phyloP scores from a whole-genome alignment of 2,888 invertebrate species.

The Chloroclystis v-ata region DNA sequence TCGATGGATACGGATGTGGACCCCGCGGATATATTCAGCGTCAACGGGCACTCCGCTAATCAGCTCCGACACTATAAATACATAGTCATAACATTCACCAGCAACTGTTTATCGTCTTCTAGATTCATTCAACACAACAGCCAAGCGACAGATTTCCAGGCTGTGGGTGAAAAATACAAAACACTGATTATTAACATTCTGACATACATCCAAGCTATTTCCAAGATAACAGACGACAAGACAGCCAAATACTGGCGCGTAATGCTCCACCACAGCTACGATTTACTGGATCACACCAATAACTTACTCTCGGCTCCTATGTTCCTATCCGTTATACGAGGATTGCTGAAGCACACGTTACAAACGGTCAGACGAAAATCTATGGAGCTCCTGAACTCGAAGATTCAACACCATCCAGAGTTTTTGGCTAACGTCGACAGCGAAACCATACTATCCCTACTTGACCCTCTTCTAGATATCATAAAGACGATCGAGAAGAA shows the following conservation, averaged over 20 bases:
- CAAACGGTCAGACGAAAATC: constrained; percentile 86
- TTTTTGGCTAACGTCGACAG: constrained; percentile 77
- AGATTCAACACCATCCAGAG: constrained; percentile 83
- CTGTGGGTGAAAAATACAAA: constrained; percentile 82
- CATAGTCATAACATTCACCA: constrained; percentile 84
- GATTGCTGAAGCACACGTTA: constrained; percentile 84
- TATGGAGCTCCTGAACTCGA: constrained; percentile 90
- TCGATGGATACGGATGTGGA: constrained; percentile 59
- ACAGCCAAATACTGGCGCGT: constrained; percentile 89
- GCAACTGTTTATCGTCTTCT: constrained; percentile 81
- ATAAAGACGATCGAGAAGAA: constrained; percentile 73
- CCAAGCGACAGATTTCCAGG: constrained; percentile 60
- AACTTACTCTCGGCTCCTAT: constrained; percentile 86
- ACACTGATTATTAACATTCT: constrained; percentile 82
- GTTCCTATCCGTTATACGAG: constrained; percentile 87
- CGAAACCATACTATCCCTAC: constrained; percentile 74
- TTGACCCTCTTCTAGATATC: constrained; percentile 80
- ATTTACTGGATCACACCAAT: constrained; percentile 88
- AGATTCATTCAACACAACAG: constrained; percentile 83
- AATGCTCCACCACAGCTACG: constrained; percentile 86
- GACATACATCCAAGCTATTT: constrained; percentile 81
- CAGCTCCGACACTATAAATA: constrained; percentile 92
- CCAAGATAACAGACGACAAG: constrained; percentile 80
- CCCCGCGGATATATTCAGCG: constrained; percentile 78
- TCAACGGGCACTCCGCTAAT: constrained; percentile 81